Evolutionary conservation across 2,113 vertebrate genomes (phyloP), one percentile per base, ranked within the genome.

Genomic region (Turdus rufiventris): DNA sequence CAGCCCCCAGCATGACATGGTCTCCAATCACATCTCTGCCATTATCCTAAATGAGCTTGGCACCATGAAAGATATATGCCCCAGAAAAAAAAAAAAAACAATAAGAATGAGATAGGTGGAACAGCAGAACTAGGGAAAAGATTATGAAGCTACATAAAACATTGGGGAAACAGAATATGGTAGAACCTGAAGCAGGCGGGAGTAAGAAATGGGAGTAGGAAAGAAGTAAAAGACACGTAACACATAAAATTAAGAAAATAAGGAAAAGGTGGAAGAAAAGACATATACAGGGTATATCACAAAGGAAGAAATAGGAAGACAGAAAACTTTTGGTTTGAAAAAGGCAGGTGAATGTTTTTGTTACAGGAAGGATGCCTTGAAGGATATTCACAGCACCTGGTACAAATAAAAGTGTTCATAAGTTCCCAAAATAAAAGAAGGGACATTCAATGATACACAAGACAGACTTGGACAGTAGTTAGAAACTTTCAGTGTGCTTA

Each of bases 41-140:
- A 66, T 91, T 93, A 93, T 36, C 34, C 19, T 91, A 88, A 91
- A 95, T 76, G 74, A 91, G 77, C 66, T 76, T 89, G 94, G 66
- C 87, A 94, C 73, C 34, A 72, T 72, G 81, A 88, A 94, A 79
- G 45, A 50, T 42, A 54, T 20, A 68, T 36, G 42, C n/a, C 58
- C 42, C 34, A 79, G 89, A 92, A 88, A 72, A 94, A 88, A 91
- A 62, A 16, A 58, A 50, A 91, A 89, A 85, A 93, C 71, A 83
- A 62, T 86, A 67, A 93, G 25, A 40, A 63, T 61, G 54, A 65
- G 77, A 40, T 75, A 77, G 23, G 42, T 76, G 45, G 47, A 91
- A 91, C 29, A 82, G 71, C 42, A 88, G 34, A 91, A 70, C 50
- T 79, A 66, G 42, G 9, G 34, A 31, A 61, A 66, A 61, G 23